phyloP scores from a whole-genome alignment of 2,888 invertebrate genomes.

The Amiota mariae region DNA sequence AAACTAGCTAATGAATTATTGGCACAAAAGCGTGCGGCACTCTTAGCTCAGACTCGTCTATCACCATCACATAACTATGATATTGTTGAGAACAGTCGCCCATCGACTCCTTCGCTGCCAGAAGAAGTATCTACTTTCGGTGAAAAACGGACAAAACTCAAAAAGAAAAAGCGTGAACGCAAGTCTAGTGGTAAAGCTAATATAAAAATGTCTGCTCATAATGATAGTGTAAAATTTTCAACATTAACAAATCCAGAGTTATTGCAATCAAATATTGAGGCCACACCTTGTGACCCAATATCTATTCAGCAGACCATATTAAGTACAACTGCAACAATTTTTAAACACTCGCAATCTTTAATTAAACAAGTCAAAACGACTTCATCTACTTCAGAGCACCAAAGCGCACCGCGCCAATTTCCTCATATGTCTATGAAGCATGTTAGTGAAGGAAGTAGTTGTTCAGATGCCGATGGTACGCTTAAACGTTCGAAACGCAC shows the following conservation, averaged over 20 bases:
- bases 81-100: slow-evolving; percentile 79
- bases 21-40: slow-evolving; percentile 83
- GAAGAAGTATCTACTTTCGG: slow-evolving; percentile 67
- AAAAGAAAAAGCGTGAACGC: slow-evolving; percentile 81
- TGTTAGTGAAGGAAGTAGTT: slow-evolving; percentile 73
- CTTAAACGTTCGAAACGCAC: slow-evolving; percentile 84
- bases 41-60: slow-evolving; percentile 78
- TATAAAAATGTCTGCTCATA: slow-evolving; percentile 15
- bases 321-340: not conserved
- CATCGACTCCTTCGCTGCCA: slow-evolving; percentile 78
- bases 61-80: slow-evolving; percentile 78
- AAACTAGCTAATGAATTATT: slow-evolving; percentile 81
- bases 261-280: not conserved
- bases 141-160: slow-evolving; percentile 75
- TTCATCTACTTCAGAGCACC: slow-evolving; percentile 45
- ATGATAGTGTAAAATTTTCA: slow-evolving; percentile 41
- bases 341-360: not conserved
- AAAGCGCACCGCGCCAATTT: slow-evolving; percentile 49
- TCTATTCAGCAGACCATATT: not conserved
- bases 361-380: not conserved
- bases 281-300: not conserved
- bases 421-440: slow-evolving; percentile 40
- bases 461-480: slow-evolving; percentile 77
- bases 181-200: slow-evolving; percentile 72
- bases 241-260: not conserved